Evolutionary conservation across 2,888 invertebrate species (phyloP), one percentile per base, ranked within the genome.

Genomic region (Synergus gifuensis): DNA sequence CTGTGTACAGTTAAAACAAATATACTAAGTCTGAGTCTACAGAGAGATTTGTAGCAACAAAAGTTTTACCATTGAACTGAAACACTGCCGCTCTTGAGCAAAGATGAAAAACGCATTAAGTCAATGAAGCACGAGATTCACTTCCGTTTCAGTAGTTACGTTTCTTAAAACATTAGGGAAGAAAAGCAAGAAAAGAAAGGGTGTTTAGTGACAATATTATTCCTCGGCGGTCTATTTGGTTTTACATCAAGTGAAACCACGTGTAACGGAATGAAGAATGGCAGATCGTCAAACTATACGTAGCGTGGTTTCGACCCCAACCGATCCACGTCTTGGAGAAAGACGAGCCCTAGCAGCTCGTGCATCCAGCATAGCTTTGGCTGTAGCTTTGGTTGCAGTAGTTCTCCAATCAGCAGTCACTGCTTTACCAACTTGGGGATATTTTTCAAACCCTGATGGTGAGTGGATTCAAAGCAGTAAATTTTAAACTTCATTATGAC

Each of bases 351-450:
- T 91, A 80, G 92, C 90, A 78, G 94, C 93, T 92, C 89, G 92
- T 46, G 88, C 89, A 67, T 91, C 92, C 82, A 89, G 90, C 62
- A 90, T 88, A 83, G 91, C 91, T 76, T 86, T 92, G 77, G 90
- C 89, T 76, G 88, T 92, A 73, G 88, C 90, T 77, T 82, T 92
- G 73, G 86, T 92, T 62, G 92, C 92, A 91, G 96, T 97, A 91
- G 95, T 96, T 83, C 94, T 97, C 86, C 97, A 97, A 88, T 96
- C 97, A 81, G 95, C 96, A 64, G 96, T 97, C 76, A 95, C 97
- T 77, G 97, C 96, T 84, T 94, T 97, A 88, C 97, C 97, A 73
- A 95, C 96, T 88, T 98, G 98, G 97, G 98, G 97, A 83, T 96
- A 97, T 92, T 98, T 96, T 93, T 95, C 95, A 90, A 96, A 94